Percentiles rank a stretch among this genome's conserved stretches.
Evolutionary conservation across 2,113 vertebrate genomes (phyloP).

Genomic region (Podiceps cristatus): DNA sequence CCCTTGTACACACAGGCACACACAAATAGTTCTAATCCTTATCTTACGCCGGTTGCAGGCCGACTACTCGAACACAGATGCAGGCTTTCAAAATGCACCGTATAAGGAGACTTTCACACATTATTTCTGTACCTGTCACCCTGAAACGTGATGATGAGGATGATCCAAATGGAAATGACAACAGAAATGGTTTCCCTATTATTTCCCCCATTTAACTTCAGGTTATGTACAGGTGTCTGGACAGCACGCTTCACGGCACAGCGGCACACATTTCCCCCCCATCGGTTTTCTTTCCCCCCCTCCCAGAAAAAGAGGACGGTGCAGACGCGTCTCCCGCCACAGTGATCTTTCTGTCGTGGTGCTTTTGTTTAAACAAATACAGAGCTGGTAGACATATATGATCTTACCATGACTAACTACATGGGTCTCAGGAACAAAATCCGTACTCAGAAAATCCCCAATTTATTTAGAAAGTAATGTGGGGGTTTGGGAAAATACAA

Average conservation of each 20-base stretch:
- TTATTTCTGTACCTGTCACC: conserved; percentile 74
- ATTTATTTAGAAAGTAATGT: background rate
- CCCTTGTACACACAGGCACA: background rate
- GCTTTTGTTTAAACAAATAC: background rate
- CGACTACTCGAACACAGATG: conserved; percentile 43
- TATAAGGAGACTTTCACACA: conserved; percentile 53
- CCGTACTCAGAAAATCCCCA: background rate
- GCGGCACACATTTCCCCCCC: conserved; percentile 14
- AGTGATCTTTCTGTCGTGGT: background rate
- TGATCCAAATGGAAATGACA: conserved; percentile 70
- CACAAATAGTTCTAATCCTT: conserved; percentile 25
- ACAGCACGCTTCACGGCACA: background rate
- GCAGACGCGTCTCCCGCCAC: background rate
- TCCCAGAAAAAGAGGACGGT: background rate
- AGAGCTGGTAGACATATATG: background rate
- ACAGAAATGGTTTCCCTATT: conserved; percentile 60
- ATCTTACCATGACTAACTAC: background rate
- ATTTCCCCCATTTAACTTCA: conserved; percentile 61
- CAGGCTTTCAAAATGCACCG: conserved; percentile 46
- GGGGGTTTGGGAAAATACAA: background rate
- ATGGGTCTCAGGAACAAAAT: background rate
- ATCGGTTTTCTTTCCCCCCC: background rate
- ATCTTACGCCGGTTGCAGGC: background rate
- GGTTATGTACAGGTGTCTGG: conserved; percentile 73
- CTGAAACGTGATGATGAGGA: conserved; percentile 71